Percentiles rank a stretch among this genome's conserved stretches.
Evolutionary conservation across 2,888 invertebrate species (phyloP).

Genomic region (Brachyptera putata): DNA sequence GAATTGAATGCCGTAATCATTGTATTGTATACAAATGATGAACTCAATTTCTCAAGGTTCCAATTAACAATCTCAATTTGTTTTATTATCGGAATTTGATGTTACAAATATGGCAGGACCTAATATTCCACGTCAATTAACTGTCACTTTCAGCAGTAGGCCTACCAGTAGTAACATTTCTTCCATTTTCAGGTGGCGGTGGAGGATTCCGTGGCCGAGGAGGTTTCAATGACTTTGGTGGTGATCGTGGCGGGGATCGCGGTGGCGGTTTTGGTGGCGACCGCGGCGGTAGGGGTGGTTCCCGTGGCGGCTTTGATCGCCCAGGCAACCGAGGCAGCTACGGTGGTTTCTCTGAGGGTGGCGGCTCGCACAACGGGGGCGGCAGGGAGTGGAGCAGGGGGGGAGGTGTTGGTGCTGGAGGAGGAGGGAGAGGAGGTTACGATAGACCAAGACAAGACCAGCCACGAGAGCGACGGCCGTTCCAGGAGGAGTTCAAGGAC

Average conservation of each 20-base stretch:
- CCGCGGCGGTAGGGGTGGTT: conserved; percentile 31
- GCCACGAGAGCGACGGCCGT: conserved; percentile 40
- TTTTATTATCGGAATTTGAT: no score
- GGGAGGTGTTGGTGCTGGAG: conserved; percentile 34
- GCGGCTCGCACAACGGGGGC: conserved; percentile 34
- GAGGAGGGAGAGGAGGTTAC: conserved; percentile 37
- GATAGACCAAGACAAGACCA: conserved; percentile 32
- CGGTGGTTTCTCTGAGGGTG: conserved; percentile 37
- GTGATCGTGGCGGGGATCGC: conserved; percentile 45
- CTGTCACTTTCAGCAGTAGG: no score
- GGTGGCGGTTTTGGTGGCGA: conserved; percentile 53
- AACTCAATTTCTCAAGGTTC: no score
- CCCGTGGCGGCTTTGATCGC: conserved; percentile 29
- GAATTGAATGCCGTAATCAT: no score
- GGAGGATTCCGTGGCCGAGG: conserved; percentile 37
- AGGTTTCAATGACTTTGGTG: conserved; percentile 35
- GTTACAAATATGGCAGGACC: no score
- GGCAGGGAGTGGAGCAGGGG: conserved; percentile 43
- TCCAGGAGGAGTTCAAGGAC: conserved; percentile 44
- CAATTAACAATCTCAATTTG: no score
- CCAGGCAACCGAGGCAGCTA: conserved; percentile 37
- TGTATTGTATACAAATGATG: no score
- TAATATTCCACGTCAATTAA: no score
- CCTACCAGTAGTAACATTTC: no score
- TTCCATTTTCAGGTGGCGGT: conserved; percentile 27